Evolutionary conservation across 2,888 invertebrate genomes (phyloP).

Genomic region (Drosophila atroscutellata): DNA sequence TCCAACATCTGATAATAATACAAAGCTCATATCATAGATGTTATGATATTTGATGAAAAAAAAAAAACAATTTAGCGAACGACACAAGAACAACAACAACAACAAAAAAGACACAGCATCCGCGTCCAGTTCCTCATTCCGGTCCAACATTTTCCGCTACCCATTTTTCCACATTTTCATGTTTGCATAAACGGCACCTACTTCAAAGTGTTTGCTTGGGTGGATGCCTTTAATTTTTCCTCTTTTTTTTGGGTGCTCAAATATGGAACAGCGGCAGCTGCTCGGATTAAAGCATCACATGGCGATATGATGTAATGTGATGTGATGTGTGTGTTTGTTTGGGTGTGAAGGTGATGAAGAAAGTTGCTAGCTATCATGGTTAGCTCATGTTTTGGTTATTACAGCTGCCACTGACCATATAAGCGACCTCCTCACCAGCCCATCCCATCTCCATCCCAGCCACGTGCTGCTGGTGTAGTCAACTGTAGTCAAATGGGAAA

Average conservation of each 20-base stretch:
- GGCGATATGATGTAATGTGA: slow-evolving; percentile 36
- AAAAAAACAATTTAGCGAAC: slow-evolving; percentile 38
- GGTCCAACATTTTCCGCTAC: slow-evolving; percentile 11
- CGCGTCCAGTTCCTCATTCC: slow-evolving; percentile 21
- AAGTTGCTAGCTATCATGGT: slow-evolving; percentile 54
- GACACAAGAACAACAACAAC: slow-evolving; percentile 21
- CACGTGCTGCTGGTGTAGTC: slow-evolving; percentile 32
- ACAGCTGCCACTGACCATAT: slow-evolving; percentile 67
- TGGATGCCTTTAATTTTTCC: slow-evolving; percentile 18
- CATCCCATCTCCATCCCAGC: neutral
- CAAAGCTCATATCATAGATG: slow-evolving; percentile 77
- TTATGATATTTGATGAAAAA: slow-evolving; percentile 57
- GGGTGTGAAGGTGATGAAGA: slow-evolving; percentile 68
- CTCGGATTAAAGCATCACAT: slow-evolving; percentile 58
- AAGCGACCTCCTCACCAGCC: neutral
- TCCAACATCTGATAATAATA: slow-evolving; percentile 57
- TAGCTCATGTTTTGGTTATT: slow-evolving; percentile 69
- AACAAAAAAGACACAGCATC: slow-evolving; percentile 47
- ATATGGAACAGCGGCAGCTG: slow-evolving; percentile 47
- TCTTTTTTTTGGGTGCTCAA: slow-evolving; percentile 14
- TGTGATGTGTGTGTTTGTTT: slow-evolving; percentile 31
- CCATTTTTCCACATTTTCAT: slow-evolving; percentile 40
- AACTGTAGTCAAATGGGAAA: slow-evolving; percentile 60
- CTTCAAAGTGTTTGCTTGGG: slow-evolving; percentile 67
- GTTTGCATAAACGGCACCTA: slow-evolving; percentile 75